Evolutionary conservation across 2,797 vertebrate species (phyloP).

Genomic region (Erethizon dorsatum): DNA sequence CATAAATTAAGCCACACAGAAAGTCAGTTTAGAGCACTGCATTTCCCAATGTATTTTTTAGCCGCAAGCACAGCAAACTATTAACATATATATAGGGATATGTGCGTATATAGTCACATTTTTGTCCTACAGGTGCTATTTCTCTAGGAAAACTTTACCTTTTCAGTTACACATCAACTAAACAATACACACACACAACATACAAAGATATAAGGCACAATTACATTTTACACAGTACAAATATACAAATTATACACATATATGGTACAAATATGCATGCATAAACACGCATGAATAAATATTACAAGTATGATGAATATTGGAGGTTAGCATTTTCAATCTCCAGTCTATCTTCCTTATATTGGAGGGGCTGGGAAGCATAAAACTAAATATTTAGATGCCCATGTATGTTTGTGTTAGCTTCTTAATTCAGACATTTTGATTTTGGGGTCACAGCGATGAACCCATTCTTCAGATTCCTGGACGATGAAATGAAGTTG

Average conservation of each 20-base stretch:
- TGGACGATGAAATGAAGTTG: neutral
- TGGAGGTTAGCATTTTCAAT: neutral
- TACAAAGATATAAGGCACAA: neutral
- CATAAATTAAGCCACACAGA: constrained; percentile 59
- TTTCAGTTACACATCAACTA: constrained; percentile 40
- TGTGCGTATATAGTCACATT: neutral
- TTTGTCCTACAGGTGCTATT: neutral
- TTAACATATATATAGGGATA: neutral
- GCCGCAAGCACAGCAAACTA: neutral
- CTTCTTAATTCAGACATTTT: neutral
- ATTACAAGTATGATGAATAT: neutral
- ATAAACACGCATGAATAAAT: neutral
- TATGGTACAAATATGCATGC: neutral
- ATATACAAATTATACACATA: neutral
- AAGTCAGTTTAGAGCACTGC: neutral
- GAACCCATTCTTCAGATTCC: neutral
- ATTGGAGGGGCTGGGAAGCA: neutral
- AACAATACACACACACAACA: neutral
- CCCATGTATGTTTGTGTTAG: neutral
- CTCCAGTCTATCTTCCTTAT: neutral
- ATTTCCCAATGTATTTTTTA: constrained; percentile 16
- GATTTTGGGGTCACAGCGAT: neutral
- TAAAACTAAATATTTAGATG: constrained; percentile 38
- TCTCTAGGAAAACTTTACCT: constrained; percentile 19
- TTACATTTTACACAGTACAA: constrained; percentile 46